Percentiles rank a stretch among this genome's conserved stretches.
Evolutionary conservation across 2,113 vertebrate species (phyloP).

Genomic region (Istiophorus platypterus): DNA sequence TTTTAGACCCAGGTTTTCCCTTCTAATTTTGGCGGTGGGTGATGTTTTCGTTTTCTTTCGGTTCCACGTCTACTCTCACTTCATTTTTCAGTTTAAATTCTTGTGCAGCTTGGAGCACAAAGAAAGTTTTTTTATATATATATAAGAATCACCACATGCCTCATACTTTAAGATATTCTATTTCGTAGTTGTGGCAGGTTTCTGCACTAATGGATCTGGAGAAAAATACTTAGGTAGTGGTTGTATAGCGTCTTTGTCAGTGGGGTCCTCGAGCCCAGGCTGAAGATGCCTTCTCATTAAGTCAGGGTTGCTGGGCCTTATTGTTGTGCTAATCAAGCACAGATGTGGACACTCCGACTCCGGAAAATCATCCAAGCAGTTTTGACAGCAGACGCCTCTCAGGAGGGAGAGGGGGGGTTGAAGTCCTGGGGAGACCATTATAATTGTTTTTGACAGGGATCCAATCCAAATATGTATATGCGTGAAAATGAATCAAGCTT

Average conservation of each 20-base stretch:
- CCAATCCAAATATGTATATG: conserved; percentile 71
- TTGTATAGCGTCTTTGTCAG: conserved; percentile 71
- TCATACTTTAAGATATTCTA: conserved; percentile 14
- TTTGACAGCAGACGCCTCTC: conserved; percentile 79
- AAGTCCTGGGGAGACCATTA: conserved; percentile 68
- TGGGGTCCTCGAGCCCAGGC: conserved; percentile 59
- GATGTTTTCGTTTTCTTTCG: conserved; percentile 52
- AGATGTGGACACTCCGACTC: conserved; percentile 85
- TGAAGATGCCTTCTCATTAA: conserved; percentile 82
- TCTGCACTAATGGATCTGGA: conserved; percentile 52
- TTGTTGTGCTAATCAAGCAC: conserved; percentile 87
- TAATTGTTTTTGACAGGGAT: conserved; percentile 74
- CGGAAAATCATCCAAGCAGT: conserved; percentile 79
- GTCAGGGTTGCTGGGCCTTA: conserved; percentile 71
- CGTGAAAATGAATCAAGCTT: conserved; percentile 75
- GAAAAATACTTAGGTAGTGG: conserved; percentile 67
- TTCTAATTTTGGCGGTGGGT: conserved; percentile 51
- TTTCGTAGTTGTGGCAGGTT: conserved; percentile 33
- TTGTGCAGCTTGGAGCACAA: conserved; percentile 31
- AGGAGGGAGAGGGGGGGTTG: conserved; percentile 43
- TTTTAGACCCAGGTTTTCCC: conserved; percentile 37
- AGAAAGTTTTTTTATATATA: conserved; percentile 8
- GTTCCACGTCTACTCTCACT: conserved; percentile 31
- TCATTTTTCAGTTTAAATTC: conserved; percentile 62
- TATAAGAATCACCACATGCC: conserved; percentile 13